Conservation (phyloP, 1,140 invertebrate species). For the Lineus longissimus region DNA sequence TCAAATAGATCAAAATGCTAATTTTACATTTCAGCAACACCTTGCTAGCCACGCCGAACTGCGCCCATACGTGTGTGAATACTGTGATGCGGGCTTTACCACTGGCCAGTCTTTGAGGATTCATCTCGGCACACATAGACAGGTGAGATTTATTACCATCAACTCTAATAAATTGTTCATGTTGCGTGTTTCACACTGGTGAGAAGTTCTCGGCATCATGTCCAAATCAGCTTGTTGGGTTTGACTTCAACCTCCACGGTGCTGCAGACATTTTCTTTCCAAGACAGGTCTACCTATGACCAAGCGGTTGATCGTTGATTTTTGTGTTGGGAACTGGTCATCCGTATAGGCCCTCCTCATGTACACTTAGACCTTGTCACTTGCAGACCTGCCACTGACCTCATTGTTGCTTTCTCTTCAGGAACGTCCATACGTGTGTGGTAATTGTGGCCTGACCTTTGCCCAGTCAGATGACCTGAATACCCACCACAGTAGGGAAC, state of each 20-base stretch:
- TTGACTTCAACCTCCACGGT: neutral
- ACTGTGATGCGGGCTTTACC: conserved; percentile 66
- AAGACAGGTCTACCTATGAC: neutral
- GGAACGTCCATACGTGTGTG: conserved; percentile 10
- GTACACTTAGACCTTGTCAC: neutral
- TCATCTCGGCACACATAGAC: conserved; percentile 42
- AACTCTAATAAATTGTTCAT: neutral
- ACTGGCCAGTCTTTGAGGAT: conserved; percentile 40
- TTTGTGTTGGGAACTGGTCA: too few species aligned
- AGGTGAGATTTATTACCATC: conserved; percentile 33
- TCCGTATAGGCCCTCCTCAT: too few species aligned
- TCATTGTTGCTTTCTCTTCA: neutral
- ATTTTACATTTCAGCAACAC: conserved; percentile 64
- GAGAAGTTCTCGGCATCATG: neutral
- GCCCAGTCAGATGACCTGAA: conserved; percentile 8
- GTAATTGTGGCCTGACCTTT: conserved; percentile 2
- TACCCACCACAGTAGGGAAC: neutral
- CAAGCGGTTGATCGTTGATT: too few species aligned
- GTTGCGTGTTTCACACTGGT: neutral
- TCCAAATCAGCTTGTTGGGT: neutral
- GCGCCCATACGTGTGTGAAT: conserved; percentile 88
- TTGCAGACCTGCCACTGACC: neutral
- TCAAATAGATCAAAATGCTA: too few species aligned
- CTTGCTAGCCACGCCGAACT: conserved; percentile 94
- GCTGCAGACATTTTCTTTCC: neutral